Evolutionary conservation across 1,140 invertebrate species (phyloP).

Genomic region (Coelopa frigida): DNA sequence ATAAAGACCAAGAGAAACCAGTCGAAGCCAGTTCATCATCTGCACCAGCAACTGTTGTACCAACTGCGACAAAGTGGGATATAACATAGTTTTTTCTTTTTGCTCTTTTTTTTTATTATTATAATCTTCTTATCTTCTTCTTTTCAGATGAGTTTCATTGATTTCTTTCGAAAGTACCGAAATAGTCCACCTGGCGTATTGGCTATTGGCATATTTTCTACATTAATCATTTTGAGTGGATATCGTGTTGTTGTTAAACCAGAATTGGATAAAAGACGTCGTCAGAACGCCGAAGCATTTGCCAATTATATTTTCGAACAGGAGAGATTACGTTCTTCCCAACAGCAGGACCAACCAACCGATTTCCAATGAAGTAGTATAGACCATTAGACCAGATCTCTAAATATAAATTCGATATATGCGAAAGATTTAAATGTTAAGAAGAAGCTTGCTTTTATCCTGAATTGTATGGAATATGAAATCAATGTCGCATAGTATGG

Average conservation of each 20-base stretch:
- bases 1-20: conserved; percentile 16
- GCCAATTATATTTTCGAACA: conserved; percentile 41
- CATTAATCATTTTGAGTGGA: conserved; percentile 19
- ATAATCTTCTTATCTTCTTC: conserved; percentile 17
- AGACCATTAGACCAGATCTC: too few species aligned
- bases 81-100: conserved; percentile 20
- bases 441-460: too few species aligned
- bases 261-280: conserved; percentile 22
- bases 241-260: conserved; percentile 33
- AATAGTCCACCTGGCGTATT: conserved; percentile 35
- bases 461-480: too few species aligned
- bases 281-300: conserved; percentile 29
- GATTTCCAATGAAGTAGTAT: too few species aligned
- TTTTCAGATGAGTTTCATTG: conserved; percentile 44
- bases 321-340: conserved; percentile 12
- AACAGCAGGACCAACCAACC: not conserved
- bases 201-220: conserved; percentile 37
- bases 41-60: too few species aligned
- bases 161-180: conserved; percentile 30
- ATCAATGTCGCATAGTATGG: too few species aligned
- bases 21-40: too few species aligned
- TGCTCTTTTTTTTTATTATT: conserved; percentile 18
- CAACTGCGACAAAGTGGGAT: conserved; percentile 3
- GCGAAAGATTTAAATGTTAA: too few species aligned
- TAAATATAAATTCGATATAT: too few species aligned